Conservation (phyloP, 2,797 vertebrate species). For the Notoglanidium macrostoma region DNA sequence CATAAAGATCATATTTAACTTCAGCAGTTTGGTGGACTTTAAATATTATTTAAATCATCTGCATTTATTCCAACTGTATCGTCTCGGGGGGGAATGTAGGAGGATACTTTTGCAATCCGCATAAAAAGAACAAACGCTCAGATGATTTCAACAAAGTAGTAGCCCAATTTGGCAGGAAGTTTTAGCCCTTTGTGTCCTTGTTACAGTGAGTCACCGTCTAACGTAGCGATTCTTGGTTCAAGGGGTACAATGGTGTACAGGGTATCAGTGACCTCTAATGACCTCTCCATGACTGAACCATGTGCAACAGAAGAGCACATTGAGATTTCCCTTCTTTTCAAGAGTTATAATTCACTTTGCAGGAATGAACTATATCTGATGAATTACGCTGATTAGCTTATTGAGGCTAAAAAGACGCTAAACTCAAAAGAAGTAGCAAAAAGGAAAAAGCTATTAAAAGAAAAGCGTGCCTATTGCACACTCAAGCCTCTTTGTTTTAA, state of each 20-base stretch:
- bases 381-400: not conserved
- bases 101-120: not conserved
- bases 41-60: not conserved
- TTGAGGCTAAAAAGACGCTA: not conserved
- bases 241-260: not conserved
- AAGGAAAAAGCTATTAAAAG: not conserved
- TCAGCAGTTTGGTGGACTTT: not conserved
- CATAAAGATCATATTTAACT: not conserved
- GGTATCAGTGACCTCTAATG: not conserved
- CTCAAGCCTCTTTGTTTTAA: not conserved
- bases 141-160: not conserved
- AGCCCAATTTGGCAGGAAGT: not conserved
- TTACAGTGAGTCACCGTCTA: not conserved
- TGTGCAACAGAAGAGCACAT: not conserved
- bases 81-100: not conserved
- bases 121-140: not conserved
- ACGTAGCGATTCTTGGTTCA: too few relatives aligned
- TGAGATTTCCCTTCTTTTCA: not conserved
- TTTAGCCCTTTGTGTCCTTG: not conserved
- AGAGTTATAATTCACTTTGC: not conserved
- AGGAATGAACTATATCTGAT: not conserved
- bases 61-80: not conserved
- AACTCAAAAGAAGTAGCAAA: too few relatives aligned
- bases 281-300: slow-evolving; percentile 2
- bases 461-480: not conserved